Evolutionary conservation across 2,888 invertebrate species (phyloP), one percentile per base, ranked within the genome.

Genomic region (Tromatobia lineatoria): DNA sequence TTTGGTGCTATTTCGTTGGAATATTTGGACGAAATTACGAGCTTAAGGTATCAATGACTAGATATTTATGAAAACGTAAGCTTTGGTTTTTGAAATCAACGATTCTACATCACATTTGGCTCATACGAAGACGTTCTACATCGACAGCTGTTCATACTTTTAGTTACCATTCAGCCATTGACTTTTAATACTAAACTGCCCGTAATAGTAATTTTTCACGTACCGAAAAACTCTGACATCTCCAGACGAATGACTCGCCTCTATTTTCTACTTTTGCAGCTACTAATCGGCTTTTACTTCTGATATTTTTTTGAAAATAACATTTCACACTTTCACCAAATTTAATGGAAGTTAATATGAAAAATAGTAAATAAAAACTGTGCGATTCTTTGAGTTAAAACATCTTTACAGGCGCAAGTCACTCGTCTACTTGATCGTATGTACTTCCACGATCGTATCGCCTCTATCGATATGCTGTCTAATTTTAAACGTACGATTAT

Each of bases 151-250:
- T 42, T 50, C 73, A 70, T 54, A 70, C 57, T 45, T 84, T 79
- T 34, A 64, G 82, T 86, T 82, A 84, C 80, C 84, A 82, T 82
- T 86, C 76, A 79, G 57, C 76, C 83, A 84, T 84, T 81, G 59
- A 81, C 61, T 38, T 66, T 54, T 59, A 47, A 76, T 61, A 69
- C 29, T 34, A 8, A 42, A 52, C 34, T 50, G 67, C 45, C 34
- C 6, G n/a, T 67, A 47, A 69, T 6, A 47, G 29, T 70, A 54
- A 64, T 76, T 64, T 52, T 25, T 75, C 2, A 34, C 50, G 29
- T 34, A 18, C 25, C 42, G 11, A 66, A 66, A 20, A 20, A 66
- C 38, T 18, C 45, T 45, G 66, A 20, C 47, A n/a, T 47, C 45
- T 47, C 25, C 15, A 20, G 34, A 64, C 64, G 64, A 64, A 64